Evolutionary conservation across 2,888 invertebrate species (phyloP).

Genomic region (Trachelus iudaicus): DNA sequence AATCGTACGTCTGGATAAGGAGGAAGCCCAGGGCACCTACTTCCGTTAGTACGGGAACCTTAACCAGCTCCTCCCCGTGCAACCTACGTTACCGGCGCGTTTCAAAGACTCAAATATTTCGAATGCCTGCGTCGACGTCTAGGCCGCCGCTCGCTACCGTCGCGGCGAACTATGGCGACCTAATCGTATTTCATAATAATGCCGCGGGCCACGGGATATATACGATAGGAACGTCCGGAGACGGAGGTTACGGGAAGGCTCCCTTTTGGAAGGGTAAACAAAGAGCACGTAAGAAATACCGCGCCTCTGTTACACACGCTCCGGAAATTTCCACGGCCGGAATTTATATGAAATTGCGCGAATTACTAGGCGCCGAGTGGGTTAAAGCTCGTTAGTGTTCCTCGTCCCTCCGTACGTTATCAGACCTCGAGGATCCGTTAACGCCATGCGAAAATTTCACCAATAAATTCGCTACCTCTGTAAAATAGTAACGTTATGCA

Average conservation of each 20-base stretch:
- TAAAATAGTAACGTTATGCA: not conserved
- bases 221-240: slow-evolving; percentile 10
- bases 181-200: slow-evolving; percentile 61
- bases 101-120: slow-evolving; percentile 45
- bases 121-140: slow-evolving; percentile 32
- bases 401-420: not conserved
- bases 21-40: not conserved
- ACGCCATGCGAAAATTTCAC: not conserved
- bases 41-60: not conserved
- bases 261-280: slow-evolving; percentile 44
- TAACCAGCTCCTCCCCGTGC: not conserved
- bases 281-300: slow-evolving; percentile 62
- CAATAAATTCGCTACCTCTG: not conserved
- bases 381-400: slow-evolving; percentile 5
- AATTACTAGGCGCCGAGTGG: slow-evolving; percentile 53
- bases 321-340: slow-evolving; percentile 59
- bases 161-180: slow-evolving; percentile 25
- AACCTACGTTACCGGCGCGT: slow-evolving; percentile 5
- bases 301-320: slow-evolving; percentile 23
- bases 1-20: not conserved
- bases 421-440: not conserved
- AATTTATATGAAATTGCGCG: slow-evolving; percentile 65
- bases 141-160: slow-evolving; percentile 2
- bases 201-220: slow-evolving; percentile 25
- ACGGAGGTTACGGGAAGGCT: slow-evolving; percentile 18